Evolutionary conservation across 2,888 invertebrate species (phyloP).

Genomic region (Caenorhabditis angaria): DNA sequence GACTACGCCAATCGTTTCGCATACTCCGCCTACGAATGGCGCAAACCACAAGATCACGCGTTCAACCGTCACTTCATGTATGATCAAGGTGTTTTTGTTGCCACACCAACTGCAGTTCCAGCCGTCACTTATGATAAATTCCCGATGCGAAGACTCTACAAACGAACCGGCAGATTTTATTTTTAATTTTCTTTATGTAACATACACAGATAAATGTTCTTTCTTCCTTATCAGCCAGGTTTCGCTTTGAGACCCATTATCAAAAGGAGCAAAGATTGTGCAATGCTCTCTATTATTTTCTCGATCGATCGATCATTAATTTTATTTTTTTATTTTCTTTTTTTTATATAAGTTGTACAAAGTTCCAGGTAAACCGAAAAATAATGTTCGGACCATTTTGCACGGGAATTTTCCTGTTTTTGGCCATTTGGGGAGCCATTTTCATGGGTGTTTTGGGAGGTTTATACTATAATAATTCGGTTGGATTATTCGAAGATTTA

Average conservation of each 20-base stretch:
- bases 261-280: conserved; percentile 39
- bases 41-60: conserved; percentile 68
- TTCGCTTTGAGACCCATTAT: background rate
- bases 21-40: conserved; percentile 71
- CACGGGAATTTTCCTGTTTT: conserved; percentile 54
- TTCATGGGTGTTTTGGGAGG: conserved; percentile 61
- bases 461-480: conserved; percentile 58
- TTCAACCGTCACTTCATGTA: conserved; percentile 71
- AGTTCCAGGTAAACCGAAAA: background rate
- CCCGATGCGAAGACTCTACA: conserved; percentile 62
- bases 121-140: conserved; percentile 55
- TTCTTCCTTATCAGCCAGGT: background rate
- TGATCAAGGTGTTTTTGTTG: conserved; percentile 50
- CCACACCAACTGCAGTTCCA: conserved; percentile 52
- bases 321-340: conserved; percentile 24
- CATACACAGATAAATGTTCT: conserved; percentile 1
- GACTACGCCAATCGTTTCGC: conserved; percentile 70
- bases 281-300: conserved; percentile 33
- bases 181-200: conserved; percentile 42
- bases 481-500: conserved; percentile 61
- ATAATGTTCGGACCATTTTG: conserved; percentile 55
- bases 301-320: conserved; percentile 7
- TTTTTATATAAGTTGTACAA: background rate
- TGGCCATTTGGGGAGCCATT: conserved; percentile 62
- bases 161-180: conserved; percentile 67